Evolutionary conservation across 2,888 invertebrate species (phyloP).

Genomic region (Lysandra bellargus): DNA sequence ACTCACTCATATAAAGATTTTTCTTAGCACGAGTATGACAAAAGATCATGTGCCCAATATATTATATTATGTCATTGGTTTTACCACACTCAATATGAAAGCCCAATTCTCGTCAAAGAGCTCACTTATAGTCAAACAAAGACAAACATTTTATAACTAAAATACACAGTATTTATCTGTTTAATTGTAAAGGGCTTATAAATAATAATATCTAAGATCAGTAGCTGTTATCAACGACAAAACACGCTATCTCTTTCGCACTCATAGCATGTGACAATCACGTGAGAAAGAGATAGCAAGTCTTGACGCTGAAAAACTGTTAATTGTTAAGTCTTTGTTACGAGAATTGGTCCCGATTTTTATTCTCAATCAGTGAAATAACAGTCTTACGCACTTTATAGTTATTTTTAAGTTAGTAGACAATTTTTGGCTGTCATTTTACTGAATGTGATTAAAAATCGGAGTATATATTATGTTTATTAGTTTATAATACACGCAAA

Average conservation of each 20-base stretch:
- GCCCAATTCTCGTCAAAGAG: background rate
- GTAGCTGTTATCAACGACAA: background rate
- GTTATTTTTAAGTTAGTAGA: background rate
- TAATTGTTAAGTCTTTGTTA: background rate
- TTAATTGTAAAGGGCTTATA: too few species aligned
- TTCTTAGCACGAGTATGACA: too few species aligned
- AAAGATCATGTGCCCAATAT: too few species aligned
- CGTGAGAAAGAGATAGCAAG: background rate
- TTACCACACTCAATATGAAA: background rate
- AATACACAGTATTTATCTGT: too few species aligned
- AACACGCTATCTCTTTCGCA: background rate
- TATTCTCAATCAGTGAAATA: background rate
- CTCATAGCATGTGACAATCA: background rate
- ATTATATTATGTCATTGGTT: background rate
- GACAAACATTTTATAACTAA: too few species aligned
- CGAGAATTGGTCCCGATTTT: background rate
- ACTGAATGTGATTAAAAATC: background rate
- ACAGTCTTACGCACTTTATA: background rate
- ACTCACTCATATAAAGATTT: too few species aligned
- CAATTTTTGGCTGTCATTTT: background rate
- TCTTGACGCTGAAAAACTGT: background rate
- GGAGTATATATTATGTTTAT: background rate
- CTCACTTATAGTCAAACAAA: background rate
- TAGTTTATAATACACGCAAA: background rate
- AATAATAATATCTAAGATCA: too few species aligned